Evolutionary conservation across 2,113 vertebrate genomes (phyloP).

Genomic region (Microcebus lehilahytsara): DNA sequence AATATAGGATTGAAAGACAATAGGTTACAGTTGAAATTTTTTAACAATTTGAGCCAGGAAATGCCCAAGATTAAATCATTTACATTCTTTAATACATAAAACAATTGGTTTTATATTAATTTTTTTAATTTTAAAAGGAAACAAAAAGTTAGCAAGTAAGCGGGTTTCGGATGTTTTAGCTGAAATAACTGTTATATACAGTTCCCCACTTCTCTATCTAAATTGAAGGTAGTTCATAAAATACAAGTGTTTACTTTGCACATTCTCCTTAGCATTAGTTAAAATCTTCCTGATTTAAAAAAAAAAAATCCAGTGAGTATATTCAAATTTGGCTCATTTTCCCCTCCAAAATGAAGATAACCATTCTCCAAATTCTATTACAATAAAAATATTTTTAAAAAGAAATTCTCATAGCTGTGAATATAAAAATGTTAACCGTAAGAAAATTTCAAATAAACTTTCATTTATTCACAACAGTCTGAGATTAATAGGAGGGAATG

Average conservation of each 20-base stretch:
- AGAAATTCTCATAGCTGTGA: neutral
- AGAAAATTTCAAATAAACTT: neutral
- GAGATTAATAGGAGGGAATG: neutral
- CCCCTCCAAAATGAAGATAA: neutral
- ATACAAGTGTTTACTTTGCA: neutral
- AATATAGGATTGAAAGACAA: conserved; percentile 26
- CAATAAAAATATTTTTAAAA: conserved; percentile 9
- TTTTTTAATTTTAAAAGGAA: conserved; percentile 2
- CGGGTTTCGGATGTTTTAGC: neutral
- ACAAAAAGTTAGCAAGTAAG: neutral
- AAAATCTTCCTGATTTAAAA: neutral
- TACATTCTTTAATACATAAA: neutral
- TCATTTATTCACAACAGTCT: neutral
- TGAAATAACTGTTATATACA: neutral
- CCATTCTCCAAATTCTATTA: conserved; percentile 14
- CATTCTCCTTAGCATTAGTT: neutral
- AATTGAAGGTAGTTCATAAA: conserved; percentile 33
- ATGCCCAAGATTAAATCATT: conserved; percentile 18
- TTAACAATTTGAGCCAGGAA: conserved; percentile 37
- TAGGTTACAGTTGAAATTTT: conserved; percentile 10
- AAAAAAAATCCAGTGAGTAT: neutral
- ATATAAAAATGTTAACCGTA: conserved; percentile 27
- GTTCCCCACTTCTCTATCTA: neutral
- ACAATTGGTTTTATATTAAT: conserved; percentile 3
- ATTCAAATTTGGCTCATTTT: conserved; percentile 25